phyloP scores from a whole-genome alignment of 2,113 vertebrate species.

The Gobio gobio region DNA sequence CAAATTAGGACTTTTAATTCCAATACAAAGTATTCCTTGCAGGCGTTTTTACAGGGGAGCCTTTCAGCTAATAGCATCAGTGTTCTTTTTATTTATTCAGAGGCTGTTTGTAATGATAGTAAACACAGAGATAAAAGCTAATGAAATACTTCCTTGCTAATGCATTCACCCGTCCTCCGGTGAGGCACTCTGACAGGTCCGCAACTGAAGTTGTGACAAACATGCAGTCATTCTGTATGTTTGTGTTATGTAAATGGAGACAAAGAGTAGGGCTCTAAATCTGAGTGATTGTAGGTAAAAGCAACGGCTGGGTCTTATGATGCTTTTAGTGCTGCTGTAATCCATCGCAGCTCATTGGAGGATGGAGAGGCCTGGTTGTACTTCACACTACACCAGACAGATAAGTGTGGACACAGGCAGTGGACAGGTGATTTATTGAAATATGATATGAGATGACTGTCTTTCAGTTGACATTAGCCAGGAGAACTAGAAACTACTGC shows the following conservation, averaged over 20 bases:
- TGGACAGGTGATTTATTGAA: conserved; percentile 29
- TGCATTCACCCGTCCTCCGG: conserved; percentile 11
- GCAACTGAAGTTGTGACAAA: conserved; percentile 28
- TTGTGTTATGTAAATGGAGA: conserved; percentile 33
- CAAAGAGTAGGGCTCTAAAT: conserved; percentile 1
- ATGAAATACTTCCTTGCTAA: conserved; percentile 45
- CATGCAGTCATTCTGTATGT: conserved; percentile 18
- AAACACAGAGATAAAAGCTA: conserved; percentile 46
- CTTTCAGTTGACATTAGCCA: conserved; percentile 15
- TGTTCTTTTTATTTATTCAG: conserved; percentile 50
- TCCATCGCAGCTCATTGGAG: conserved; percentile 25
- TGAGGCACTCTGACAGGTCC: conserved; percentile 4
- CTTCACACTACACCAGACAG: conserved; percentile 6
- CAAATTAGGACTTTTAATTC: conserved; percentile 50
- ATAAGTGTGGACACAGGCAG: not conserved
- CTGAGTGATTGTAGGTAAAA: conserved; percentile 13
- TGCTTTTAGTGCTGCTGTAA: conserved; percentile 33
- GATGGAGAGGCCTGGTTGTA: conserved; percentile 5
- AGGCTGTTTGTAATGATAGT: conserved; percentile 46
- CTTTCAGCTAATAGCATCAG: conserved; percentile 48
- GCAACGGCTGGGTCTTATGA: conserved; percentile 11
- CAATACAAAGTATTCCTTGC: conserved; percentile 33
- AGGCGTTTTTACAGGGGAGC: conserved; percentile 25
- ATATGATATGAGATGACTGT: conserved; percentile 21
- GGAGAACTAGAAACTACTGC: not conserved